Evolutionary conservation across 2,113 vertebrate genomes (phyloP), one percentile per base, ranked within the genome.

Genomic region (Pipa parva): DNA sequence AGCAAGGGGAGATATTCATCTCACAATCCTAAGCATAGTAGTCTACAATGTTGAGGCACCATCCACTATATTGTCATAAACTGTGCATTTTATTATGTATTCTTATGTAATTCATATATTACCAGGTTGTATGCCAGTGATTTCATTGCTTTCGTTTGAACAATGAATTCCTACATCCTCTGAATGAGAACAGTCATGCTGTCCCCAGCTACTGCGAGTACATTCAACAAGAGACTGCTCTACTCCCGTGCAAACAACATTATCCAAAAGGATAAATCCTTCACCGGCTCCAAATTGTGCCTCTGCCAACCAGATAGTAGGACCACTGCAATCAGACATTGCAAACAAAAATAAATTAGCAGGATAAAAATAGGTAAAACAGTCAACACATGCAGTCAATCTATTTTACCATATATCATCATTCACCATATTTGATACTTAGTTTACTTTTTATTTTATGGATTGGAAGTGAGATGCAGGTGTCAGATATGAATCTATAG

Each of bases 101-200:
- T n/a, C n/a, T n/a, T n/a, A n/a, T 13, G 18, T 20, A 21, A 9
- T 8, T 21, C 8, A 22, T 26, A 1, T 22, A 50, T 76, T 84
- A 84, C 84, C 81, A 39, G 76, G 18, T 15, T 51, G 76, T 52
- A 65, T 21, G 8, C 75, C 72, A 36, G 62, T 18, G 58, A 76
- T 52, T 0, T 63, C 80, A 73, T 80, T 81, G 75, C 69, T 75
- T 28, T 81, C 78, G 0, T 49, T 70, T 49, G 83, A 82, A 69
- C 94, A 96, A 63, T 72, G 90, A 63, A 95, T 83, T n/a, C 92
- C 92, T 10, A 92, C 85, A 0, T 96, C 94, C 78, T 96, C 93
- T 62, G 90, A 81, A 21, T 95, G 94, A 37, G 94, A 93, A 76
- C 94, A 96, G 85, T 96, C 94, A 37, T 96, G 93, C 73, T 93